Base-by-base conservation (phyloP, 2,888 invertebrate genomes). In the Spisula subtruncata region DNA sequence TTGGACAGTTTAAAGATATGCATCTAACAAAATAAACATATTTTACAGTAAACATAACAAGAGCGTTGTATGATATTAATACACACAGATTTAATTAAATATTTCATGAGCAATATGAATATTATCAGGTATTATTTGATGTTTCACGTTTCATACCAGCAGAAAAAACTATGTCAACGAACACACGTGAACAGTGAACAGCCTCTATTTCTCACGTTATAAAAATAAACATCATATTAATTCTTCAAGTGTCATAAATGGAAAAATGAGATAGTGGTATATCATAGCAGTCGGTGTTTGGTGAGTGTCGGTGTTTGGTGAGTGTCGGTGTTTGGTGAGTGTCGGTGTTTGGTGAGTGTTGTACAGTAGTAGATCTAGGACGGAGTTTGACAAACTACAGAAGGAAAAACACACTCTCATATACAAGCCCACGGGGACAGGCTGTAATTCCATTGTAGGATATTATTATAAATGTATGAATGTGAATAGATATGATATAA, bases 81-180 rank as follows among this genome's bases (percentile, higher is more conserved):
- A 66, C 25, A 66, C 60, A n/a, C 60, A 8, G 60, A 25, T 66
- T 66, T 66, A 66, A 66, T 25, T 66, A 66, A 1, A 25, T 25
- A 66, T 25, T n/a, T 66, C n/a, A 25, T 66, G 51, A 60, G 60
- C n/a, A 66, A 66, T 25, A 66, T 66, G 20, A 66, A 66, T 66
- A 56, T 20, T 56, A 25, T 10, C n/a, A 66, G 25, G n/a, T 12
- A 66, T 25, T 10, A 5, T 6, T 25, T 4, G 60, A 66, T 8
- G n/a, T 66, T 12, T 66, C 60, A 66, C 5, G 25, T 66, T 66
- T 66, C 60, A n/a, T 66, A 1, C 10, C 20, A 18, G n/a, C 1
- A n/a, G 16, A 56, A 14, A 56, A 56, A 56, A 56, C 18, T 20
- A 20, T 56, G 56, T 56, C 56, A 56, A 25, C n/a, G 25, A 10